Percentiles rank a stretch among this genome's conserved stretches.
These are phyloP conservation scores for Rhipidura dahli DNA, from an alignment of 2,113 vertebrate species.

Conservation along the genomic window DNA sequence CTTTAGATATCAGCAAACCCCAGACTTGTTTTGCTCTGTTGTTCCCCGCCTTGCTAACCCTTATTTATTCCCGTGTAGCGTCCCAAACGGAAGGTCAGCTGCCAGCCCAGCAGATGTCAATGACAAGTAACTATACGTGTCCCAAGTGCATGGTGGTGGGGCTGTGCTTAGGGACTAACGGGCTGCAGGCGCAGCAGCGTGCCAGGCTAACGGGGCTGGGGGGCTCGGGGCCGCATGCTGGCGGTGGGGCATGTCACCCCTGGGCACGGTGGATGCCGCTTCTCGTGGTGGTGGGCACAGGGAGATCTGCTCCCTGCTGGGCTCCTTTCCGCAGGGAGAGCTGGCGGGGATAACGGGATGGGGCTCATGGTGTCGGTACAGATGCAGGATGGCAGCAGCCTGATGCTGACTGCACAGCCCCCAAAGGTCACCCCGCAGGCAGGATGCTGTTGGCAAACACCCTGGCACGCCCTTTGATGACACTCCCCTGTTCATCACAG, in stretches of 20 bases:
- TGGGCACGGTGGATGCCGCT: accelerated
- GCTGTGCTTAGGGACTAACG: constrained; percentile 74
- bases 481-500: background rate
- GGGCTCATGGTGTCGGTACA: background rate
- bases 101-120: constrained; percentile 82
- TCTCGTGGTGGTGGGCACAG: accelerated
- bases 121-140: constrained; percentile 88
- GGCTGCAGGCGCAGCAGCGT: background rate
- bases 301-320: background rate
- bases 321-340: background rate
- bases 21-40: background rate
- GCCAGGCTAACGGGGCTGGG: background rate
- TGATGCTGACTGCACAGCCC: background rate
- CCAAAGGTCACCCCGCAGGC: accelerated
- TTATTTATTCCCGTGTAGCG: constrained; percentile 77
- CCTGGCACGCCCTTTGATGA: accelerated
- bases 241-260: background rate
- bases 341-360: accelerated
- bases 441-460: background rate
- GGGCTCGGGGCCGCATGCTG: constrained; percentile 47
- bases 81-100: constrained; percentile 82
- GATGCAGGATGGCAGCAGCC: background rate
- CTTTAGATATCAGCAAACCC: background rate
- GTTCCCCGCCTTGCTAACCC: constrained; percentile 62
- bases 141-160: constrained; percentile 85